phyloP scores from a whole-genome alignment of 2,113 vertebrate species.

The Cranoglanis bouderius region DNA sequence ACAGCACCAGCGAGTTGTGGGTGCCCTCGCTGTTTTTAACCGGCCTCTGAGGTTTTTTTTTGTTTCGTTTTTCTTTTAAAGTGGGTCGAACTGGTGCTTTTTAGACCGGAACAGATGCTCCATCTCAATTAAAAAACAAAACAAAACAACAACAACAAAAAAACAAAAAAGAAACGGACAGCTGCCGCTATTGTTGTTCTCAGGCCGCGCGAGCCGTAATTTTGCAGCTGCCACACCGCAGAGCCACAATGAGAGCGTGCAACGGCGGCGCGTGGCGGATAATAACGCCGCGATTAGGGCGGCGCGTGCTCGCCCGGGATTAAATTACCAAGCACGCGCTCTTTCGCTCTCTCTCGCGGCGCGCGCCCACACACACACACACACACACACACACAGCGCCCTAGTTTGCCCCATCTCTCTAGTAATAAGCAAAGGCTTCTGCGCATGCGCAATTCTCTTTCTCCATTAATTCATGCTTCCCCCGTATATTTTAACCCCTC shows the following conservation, averaged over 20 bases:
- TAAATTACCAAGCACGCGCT: slow-evolving; percentile 70
- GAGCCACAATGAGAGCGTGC: slow-evolving; percentile 67
- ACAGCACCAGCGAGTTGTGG: neutral
- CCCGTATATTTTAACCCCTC: neutral
- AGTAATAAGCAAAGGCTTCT: neutral
- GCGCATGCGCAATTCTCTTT: neutral
- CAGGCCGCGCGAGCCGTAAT: slow-evolving; percentile 68
- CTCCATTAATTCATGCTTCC: too few relatives aligned
- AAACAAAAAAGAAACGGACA: slow-evolving; percentile 65
- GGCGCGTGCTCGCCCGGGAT: slow-evolving; percentile 76
- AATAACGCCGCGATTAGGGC: slow-evolving; percentile 79
- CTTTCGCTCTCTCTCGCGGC: slow-evolving; percentile 2
- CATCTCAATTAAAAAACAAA: slow-evolving; percentile 63
- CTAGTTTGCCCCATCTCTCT: neutral
- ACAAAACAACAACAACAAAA: slow-evolving; percentile 49
- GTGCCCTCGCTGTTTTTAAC: neutral
- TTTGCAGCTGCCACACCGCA: slow-evolving; percentile 76
- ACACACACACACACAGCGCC: neutral
- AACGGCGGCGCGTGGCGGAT: slow-evolving; percentile 73
- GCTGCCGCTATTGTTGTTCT: slow-evolving; percentile 81
- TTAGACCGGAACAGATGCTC: slow-evolving; percentile 76
- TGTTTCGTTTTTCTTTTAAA: slow-evolving; percentile 32
- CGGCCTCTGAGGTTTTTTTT: slow-evolving; percentile 32
- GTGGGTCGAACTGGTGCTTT: slow-evolving; percentile 67
- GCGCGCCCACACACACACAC: neutral